Conservation (phyloP, 2,113 vertebrate genomes). For the Cebus imitator region DNA sequence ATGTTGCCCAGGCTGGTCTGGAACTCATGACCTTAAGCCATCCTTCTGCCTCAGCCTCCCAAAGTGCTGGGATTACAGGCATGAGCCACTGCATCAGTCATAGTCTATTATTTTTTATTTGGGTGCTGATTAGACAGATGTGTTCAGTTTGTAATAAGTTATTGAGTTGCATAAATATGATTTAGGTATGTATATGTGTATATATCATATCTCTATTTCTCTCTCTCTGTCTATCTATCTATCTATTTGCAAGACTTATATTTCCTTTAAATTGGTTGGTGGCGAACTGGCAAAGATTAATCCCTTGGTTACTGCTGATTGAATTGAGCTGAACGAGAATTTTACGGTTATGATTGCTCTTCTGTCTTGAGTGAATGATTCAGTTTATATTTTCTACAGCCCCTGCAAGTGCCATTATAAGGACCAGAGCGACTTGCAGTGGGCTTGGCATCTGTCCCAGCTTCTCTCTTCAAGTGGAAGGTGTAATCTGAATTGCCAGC, state of each 20-base stretch:
- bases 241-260: not conserved
- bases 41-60: no score
- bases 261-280: not conserved
- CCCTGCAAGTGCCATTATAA: conserved; percentile 43
- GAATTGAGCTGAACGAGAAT: conserved; percentile 10
- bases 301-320: not conserved
- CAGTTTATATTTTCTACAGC: conserved; percentile 25
- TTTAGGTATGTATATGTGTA: not conserved
- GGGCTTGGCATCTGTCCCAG: conserved; percentile 61
- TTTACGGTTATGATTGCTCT: conserved; percentile 40
- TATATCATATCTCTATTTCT: not conserved
- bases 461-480: conserved; percentile 51
- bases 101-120: not conserved
- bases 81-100: no score
- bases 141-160: not conserved
- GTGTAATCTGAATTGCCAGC: not conserved
- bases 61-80: no score
- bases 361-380: conserved; percentile 49
- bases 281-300: not conserved
- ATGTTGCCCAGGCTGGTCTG: no score
- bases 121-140: not conserved
- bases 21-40: no score
- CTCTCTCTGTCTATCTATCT: not conserved
- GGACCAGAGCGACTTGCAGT: conserved; percentile 47
- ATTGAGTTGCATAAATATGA: not conserved